Evolutionary conservation across 1,140 invertebrate species (phyloP).

Genomic region (Rhagoletis pomonella): DNA sequence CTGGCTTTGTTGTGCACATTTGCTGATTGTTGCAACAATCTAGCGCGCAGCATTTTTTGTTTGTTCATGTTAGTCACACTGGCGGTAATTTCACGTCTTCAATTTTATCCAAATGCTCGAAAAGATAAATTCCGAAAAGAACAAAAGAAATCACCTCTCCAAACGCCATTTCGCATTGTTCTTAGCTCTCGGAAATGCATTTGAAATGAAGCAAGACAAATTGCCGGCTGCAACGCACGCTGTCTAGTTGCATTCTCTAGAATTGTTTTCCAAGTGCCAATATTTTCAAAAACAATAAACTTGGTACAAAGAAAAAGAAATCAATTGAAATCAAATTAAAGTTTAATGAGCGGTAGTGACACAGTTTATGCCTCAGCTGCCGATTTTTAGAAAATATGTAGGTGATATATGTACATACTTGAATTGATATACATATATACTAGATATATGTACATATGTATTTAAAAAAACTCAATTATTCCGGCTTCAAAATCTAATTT

Average conservation of each 20-base stretch:
- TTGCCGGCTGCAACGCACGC: constrained; percentile 17
- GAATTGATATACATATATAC: too few species aligned
- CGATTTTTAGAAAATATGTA: too few species aligned
- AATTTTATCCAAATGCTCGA: constrained; percentile 14
- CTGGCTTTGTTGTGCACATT: constrained; percentile 12
- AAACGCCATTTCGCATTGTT: constrained; percentile 33
- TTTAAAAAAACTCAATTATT: too few species aligned
- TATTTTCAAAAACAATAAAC: background rate
- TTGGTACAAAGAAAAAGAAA: background rate
- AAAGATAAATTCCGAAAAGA: background rate
- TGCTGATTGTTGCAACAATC: constrained; percentile 31
- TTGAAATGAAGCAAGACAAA: constrained; percentile 48
- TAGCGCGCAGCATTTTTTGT: background rate
- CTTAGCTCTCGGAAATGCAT: constrained; percentile 14
- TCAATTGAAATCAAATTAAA: constrained; percentile 34
- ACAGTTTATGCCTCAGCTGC: constrained; percentile 37
- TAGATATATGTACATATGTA: too few species aligned
- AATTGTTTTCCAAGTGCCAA: constrained; percentile 7
- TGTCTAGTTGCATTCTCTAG: background rate
- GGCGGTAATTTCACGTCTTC: constrained; percentile 49
- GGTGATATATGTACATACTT: too few species aligned
- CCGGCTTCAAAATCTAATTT: too few species aligned
- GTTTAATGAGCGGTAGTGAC: constrained; percentile 19
- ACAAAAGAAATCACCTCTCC: constrained; percentile 29
- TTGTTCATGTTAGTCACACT: constrained; percentile 14